phyloP scores from a whole-genome alignment of 2,888 invertebrate genomes.

The Agrochola circellaris region DNA sequence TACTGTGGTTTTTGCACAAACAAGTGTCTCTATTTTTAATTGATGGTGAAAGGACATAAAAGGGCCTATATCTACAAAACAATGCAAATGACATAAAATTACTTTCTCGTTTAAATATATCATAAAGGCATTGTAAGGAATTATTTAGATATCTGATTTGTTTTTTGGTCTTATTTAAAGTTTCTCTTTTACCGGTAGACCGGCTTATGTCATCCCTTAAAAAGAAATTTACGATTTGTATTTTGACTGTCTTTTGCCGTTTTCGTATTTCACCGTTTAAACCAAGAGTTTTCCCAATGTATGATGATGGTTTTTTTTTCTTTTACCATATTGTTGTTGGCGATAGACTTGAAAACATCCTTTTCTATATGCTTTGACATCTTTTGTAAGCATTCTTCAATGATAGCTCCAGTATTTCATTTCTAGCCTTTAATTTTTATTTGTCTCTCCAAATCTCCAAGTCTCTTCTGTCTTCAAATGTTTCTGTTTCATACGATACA shows the following conservation, averaged over 20 bases:
- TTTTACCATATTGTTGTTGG: neutral
- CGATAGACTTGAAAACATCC: neutral
- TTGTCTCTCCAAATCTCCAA: neutral
- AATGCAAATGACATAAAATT: neutral
- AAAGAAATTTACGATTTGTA: neutral
- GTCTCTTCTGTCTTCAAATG: neutral
- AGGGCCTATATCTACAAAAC: constrained; percentile 8
- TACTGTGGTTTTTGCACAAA: constrained; percentile 11
- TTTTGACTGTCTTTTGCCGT: neutral
- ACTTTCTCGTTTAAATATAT: constrained; percentile 8
- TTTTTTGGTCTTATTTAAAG: constrained; percentile 1
- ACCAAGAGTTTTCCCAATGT: neutral
- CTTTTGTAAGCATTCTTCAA: neutral
- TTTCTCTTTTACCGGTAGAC: constrained; percentile 7
- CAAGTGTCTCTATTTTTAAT: constrained; percentile 14
- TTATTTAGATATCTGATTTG: constrained; percentile 9
- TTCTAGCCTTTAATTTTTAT: neutral
- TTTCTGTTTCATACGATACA: neutral
- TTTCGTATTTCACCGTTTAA: neutral
- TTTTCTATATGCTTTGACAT: neutral
- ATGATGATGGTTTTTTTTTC: neutral
- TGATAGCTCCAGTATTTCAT: neutral
- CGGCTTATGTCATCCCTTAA: neutral
- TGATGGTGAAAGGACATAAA: constrained; percentile 1
- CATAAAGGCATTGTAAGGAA: neutral